These are phyloP conservation scores for Meloidogyne floridensis DNA, from an alignment of 1,140 invertebrate species.

Conservation along the genomic window DNA sequence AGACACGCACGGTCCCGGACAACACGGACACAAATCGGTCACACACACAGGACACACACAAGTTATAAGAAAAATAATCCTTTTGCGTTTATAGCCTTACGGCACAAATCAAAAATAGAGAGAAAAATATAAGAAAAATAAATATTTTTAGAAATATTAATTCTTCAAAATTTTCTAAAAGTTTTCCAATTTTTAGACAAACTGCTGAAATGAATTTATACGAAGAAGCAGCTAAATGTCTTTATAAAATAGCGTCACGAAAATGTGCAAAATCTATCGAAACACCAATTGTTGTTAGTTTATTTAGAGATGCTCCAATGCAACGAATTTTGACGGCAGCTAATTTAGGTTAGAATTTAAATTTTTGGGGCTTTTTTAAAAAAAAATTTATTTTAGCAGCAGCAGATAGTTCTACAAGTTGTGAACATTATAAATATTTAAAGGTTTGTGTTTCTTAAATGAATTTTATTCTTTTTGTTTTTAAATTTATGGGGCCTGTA, in stretches of 20 bases:
- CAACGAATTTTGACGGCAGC: constrained; percentile 46
- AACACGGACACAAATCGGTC: too few species aligned
- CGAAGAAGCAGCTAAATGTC: constrained; percentile 50
- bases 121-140: too few species aligned
- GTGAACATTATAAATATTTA: constrained; percentile 55
- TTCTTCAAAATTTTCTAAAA: too few species aligned
- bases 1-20: too few species aligned
- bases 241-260: constrained; percentile 51
- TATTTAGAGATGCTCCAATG: constrained; percentile 53
- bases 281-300: constrained; percentile 52
- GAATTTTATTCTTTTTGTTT: too few species aligned
- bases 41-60: too few species aligned
- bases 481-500: too few species aligned
- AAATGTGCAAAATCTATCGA: constrained; percentile 53
- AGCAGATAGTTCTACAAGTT: constrained; percentile 39
- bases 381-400: constrained; percentile 22
- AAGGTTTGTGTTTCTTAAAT: constrained; percentile 24
- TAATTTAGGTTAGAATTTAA: constrained; percentile 9
- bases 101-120: too few species aligned
- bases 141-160: too few species aligned
- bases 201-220: constrained; percentile 41
- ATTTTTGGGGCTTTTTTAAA: too few species aligned
- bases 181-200: constrained; percentile 3
- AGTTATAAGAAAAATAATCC: too few species aligned
- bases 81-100: too few species aligned